Base-by-base conservation (phyloP, 2,797 vertebrate genomes). In the Alfaro cultratus region DNA sequence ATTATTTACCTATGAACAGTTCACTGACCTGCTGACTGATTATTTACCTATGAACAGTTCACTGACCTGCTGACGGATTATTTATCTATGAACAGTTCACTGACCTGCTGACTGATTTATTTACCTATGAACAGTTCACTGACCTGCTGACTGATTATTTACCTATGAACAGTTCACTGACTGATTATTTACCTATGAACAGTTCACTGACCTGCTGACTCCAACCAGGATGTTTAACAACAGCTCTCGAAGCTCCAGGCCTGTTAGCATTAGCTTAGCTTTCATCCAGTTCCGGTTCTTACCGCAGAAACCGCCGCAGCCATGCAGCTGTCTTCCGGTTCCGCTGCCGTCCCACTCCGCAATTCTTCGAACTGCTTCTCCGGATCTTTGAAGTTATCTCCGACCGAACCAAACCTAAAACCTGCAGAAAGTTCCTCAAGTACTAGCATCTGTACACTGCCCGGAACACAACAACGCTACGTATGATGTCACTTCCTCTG, bases 231-330 rank as follows among this genome's bases (percentile, higher is more conserved):
- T 21, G 7, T 21, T 3, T 7, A 64, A 18, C 13, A 64, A 34
- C 60, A 36, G 31, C 21, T 23, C 62, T 21, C 34, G 34, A 9
- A 18, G 26, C 64, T 73, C 34, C n/a, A 26, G 55, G 71, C 31
- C 78, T 73, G 80, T 79, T 92, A 90, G 86, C 85, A 83, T 87
- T 88, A 90, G 86, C 84, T 76, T 83, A 86, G 85, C 79, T 74
- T 53, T 15, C 13, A 39, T 31, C 36, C 39, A 13, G 49, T 46
- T 43, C 23, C 23, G n/a, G 55, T 73, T 89, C 92, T 78, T 93
- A 94, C 94, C 91, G 86, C 88, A 82, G 89, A 93, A 82, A 90
- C 92, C 45, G 90, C 89, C 86, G 89, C 93, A 92, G 91, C 95
- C 94, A 95, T 95, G 55, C 90, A 93, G 75, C 77, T 75, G n/a